These are phyloP conservation scores for Pocillopora damicornis DNA, from an alignment of 64 coral and sea anemone genomes.

Conservation along the genomic window DNA sequence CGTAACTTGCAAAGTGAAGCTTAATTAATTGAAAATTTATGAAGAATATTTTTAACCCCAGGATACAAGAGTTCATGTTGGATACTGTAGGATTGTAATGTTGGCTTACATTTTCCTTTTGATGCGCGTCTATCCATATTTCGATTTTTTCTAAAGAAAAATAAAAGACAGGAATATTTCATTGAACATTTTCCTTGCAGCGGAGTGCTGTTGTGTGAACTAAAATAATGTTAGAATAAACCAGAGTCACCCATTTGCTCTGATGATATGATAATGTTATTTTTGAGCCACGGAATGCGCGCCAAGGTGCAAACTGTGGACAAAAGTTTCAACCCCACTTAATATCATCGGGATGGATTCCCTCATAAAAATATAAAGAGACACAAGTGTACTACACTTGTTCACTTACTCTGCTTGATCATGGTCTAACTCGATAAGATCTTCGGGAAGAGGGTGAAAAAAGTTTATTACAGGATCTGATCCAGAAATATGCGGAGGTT, in stretches of 20 bases:
- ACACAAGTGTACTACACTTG: background rate
- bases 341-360: too few species aligned
- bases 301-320: too few species aligned
- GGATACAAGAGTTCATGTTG: too few species aligned
- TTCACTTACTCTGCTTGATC: slow-evolving; percentile 39
- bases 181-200: background rate
- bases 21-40: too few species aligned
- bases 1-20: too few species aligned
- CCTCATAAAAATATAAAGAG: background rate
- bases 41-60: too few species aligned
- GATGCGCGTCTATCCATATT: slow-evolving; percentile 17
- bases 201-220: too few species aligned
- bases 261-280: too few species aligned
- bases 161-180: background rate
- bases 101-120: slow-evolving; percentile 36
- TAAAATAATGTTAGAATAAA: too few species aligned
- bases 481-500: slow-evolving; percentile 51
- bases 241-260: too few species aligned
- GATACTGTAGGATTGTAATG: background rate
- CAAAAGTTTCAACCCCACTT: too few species aligned
- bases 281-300: too few species aligned
- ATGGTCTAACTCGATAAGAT: slow-evolving; percentile 25
- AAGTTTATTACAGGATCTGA: slow-evolving; percentile 56
- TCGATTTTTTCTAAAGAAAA: background rate
- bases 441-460: slow-evolving; percentile 68